Base-by-base conservation (phyloP, 1,140 invertebrate species). In the Microplitis mediator region DNA sequence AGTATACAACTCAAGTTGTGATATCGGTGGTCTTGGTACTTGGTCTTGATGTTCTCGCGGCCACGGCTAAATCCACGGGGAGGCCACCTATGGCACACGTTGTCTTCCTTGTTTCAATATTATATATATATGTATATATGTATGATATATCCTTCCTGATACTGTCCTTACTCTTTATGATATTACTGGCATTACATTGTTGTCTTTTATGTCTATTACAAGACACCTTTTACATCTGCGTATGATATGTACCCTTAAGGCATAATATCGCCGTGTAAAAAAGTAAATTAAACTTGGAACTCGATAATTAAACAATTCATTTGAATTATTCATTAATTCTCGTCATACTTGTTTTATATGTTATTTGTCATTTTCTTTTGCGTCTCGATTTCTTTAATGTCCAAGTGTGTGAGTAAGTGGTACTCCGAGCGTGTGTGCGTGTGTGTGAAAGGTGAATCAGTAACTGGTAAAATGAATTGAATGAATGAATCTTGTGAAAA, bases 291-390 rank as follows among this genome's bases (percentile, higher is more conserved):
- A 67, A 58, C 39, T 4, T n/a, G 13, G 34, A 67, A 58, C 39
- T 4, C 8, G 13, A 23, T 31, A 66, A 66, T 66, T 66, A 66
- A 66, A 6, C 16, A 13, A 14, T 9, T 14, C 11, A 51, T 14
- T 51, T 66, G 64, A 66, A 66, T 66, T 51, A 66, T 66, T 66
- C 64, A 66, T 66, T 9, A 61, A 8, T 35, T 32, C 13, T 35
- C 13, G n/a, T 61, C 31, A 45, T 66, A 45, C 39, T 45, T 45
- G 39, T 3, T 45, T 45, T 3, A 45, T 45, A 11, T 45, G 39
- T 45, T 45, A 45, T 45, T 45, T 45, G 36, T 66, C 6, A 66
- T 23, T 51, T 51, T 16, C 14, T 16, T 23, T 66, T 51, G 4
- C 45, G n/a, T 66, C 31, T 50, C 45, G 16, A 23, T 45, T 23